Conservation (phyloP, 37 sponge, comb jelly and placozoan genomes). For the Spongia lamella region DNA sequence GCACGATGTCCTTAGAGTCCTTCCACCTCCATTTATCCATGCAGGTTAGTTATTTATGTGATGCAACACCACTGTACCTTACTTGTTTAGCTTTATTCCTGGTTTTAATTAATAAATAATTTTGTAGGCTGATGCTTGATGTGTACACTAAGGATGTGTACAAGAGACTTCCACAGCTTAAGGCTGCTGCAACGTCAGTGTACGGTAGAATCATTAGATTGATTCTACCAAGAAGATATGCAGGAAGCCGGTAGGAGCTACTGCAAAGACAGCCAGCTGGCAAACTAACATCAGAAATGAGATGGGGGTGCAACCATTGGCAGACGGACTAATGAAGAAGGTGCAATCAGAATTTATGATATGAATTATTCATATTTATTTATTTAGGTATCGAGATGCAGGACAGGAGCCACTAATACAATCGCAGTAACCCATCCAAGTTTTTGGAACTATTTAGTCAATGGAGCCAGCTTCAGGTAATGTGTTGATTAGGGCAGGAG, state of each 20-base stretch:
- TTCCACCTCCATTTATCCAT: constrained; percentile 32
- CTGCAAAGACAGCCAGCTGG: constrained; percentile 37
- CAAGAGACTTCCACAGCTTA: constrained; percentile 26
- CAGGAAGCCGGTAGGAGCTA: constrained; percentile 52
- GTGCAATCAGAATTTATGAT: no score
- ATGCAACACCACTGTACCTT: no score
- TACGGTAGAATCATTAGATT: constrained; percentile 34
- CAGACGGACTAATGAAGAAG: constrained; percentile 11
- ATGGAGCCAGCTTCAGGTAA: neutral
- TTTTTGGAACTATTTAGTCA: neutral
- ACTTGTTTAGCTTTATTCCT: no score
- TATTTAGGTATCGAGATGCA: constrained; percentile 10
- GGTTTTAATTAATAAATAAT: no score
- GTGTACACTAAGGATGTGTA: constrained; percentile 33
- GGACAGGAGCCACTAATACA: neutral
- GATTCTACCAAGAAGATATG: constrained; percentile 56
- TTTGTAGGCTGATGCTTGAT: no score
- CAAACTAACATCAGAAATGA: constrained; percentile 61
- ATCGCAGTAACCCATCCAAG: neutral
- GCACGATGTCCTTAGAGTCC: constrained; percentile 30
- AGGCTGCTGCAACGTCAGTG: constrained; percentile 20
- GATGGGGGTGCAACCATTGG: constrained; percentile 47
- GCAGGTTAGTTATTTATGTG: no score
- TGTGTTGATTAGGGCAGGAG: constrained; percentile 31
- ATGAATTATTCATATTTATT: no score